Evolutionary conservation across 2,888 invertebrate genomes (phyloP).

Genomic region (Idaea biselata): DNA sequence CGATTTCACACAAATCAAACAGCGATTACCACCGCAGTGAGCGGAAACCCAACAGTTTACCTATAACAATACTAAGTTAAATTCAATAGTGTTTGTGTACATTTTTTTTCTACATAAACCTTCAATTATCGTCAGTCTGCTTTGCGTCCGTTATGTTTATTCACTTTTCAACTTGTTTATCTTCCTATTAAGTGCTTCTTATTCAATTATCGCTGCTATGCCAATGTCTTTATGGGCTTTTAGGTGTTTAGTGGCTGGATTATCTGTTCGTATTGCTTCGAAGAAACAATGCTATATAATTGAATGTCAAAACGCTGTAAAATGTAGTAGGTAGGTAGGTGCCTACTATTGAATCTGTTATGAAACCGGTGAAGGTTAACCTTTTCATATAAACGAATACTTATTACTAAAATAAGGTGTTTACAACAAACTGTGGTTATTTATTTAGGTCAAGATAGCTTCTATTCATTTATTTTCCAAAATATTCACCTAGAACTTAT

Average conservation of each 20-base stretch:
- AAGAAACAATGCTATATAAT: constrained; percentile 4
- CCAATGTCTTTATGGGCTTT: constrained; percentile 20
- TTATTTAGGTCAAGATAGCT: too few species aligned
- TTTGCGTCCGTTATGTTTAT: constrained; percentile 27
- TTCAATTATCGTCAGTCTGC: constrained; percentile 27
- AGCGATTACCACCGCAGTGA: constrained; percentile 14
- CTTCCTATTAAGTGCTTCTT: constrained; percentile 23
- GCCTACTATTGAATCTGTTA: not conserved
- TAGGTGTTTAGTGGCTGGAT: constrained; percentile 8
- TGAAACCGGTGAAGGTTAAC: too few species aligned
- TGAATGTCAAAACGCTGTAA: not conserved
- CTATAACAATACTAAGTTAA: constrained; percentile 16
- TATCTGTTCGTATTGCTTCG: constrained; percentile 8
- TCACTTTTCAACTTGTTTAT: constrained; percentile 17
- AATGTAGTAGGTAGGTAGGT: too few species aligned
- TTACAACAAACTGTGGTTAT: too few species aligned
- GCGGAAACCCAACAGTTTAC: constrained; percentile 23
- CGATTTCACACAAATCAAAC: constrained; percentile 2
- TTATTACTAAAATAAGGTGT: too few species aligned
- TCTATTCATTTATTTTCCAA: too few species aligned
- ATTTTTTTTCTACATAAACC: constrained; percentile 31
- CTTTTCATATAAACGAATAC: too few species aligned
- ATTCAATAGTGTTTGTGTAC: constrained; percentile 17
- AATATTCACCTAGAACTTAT: too few species aligned
- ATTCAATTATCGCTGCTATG: constrained; percentile 22